Conservation (phyloP, 2,888 invertebrate species). For the Synergus gifuensis region DNA sequence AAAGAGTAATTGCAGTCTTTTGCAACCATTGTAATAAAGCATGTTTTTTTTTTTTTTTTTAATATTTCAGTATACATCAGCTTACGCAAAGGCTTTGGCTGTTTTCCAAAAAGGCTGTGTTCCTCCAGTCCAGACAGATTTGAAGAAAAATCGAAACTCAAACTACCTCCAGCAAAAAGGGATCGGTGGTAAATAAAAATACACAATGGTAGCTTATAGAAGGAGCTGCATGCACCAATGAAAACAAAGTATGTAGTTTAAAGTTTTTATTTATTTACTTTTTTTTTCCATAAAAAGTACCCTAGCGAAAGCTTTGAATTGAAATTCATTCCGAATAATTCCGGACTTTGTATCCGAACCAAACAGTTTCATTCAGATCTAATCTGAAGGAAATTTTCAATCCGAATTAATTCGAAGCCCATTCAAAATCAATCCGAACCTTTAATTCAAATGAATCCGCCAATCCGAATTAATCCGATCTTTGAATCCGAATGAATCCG, state of each 20-base stretch:
- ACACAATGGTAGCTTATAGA: background rate
- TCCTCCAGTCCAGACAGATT: background rate
- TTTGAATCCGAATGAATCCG: no score
- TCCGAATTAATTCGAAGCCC: no score
- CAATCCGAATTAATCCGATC: no score
- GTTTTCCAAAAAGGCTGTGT: background rate
- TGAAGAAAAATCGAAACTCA: background rate
- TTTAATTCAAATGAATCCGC: no score
- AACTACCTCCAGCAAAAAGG: background rate
- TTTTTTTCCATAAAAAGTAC: background rate
- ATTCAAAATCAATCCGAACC: no score
- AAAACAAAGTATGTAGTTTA: background rate
- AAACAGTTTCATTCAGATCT: no score
- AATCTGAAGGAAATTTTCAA: no score
- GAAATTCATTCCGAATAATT: no score
- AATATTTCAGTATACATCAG: constrained; percentile 1
- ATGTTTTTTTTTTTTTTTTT: no score
- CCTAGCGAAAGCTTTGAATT: no score
- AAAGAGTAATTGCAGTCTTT: no score
- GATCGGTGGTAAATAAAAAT: background rate
- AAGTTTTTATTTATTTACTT: background rate
- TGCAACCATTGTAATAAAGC: background rate
- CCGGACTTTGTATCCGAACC: no score
- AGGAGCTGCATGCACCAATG: background rate
- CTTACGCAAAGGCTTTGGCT: background rate